Evolutionary conservation across 2,888 invertebrate species (phyloP).

Genomic region (Dichetophora obliterata): DNA sequence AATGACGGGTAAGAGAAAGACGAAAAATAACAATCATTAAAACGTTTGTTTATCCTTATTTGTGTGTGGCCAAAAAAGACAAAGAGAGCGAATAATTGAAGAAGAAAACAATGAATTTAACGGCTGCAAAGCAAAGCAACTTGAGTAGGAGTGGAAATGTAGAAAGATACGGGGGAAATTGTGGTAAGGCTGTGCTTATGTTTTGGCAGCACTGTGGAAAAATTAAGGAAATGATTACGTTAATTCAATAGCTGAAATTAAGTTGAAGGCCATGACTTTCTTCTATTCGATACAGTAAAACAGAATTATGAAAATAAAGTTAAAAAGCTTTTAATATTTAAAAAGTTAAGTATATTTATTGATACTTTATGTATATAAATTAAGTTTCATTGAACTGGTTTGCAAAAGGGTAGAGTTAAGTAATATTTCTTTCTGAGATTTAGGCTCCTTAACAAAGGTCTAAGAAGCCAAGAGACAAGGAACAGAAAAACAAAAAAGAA

Average conservation of each 20-base stretch:
- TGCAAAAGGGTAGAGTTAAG: no score
- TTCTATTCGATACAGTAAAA: neutral
- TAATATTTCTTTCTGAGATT: no score
- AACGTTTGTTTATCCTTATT: slow-evolving; percentile 53
- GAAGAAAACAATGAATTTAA: slow-evolving; percentile 7
- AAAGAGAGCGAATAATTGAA: slow-evolving; percentile 22
- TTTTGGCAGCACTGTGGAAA: slow-evolving; percentile 24
- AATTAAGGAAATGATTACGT: slow-evolving; percentile 44
- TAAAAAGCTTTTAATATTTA: no score
- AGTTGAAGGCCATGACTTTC: slow-evolving; percentile 21
- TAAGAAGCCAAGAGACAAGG: no score
- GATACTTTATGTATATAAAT: no score
- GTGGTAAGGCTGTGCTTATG: slow-evolving; percentile 5
- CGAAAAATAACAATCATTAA: slow-evolving; percentile 60
- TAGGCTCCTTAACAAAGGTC: no score
- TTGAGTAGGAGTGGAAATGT: slow-evolving; percentile 30
- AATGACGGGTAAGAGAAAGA: neutral
- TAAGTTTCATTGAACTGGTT: no score
- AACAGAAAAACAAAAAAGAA: no score
- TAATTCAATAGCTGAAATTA: slow-evolving; percentile 41
- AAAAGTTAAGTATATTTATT: no score
- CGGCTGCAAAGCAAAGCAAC: slow-evolving; percentile 52
- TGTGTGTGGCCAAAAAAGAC: slow-evolving; percentile 32
- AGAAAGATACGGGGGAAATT: neutral
- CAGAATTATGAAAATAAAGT: neutral